These are phyloP conservation scores for Myathropa florea DNA, from an alignment of 2,888 invertebrate genomes.

Conservation along the genomic window DNA sequence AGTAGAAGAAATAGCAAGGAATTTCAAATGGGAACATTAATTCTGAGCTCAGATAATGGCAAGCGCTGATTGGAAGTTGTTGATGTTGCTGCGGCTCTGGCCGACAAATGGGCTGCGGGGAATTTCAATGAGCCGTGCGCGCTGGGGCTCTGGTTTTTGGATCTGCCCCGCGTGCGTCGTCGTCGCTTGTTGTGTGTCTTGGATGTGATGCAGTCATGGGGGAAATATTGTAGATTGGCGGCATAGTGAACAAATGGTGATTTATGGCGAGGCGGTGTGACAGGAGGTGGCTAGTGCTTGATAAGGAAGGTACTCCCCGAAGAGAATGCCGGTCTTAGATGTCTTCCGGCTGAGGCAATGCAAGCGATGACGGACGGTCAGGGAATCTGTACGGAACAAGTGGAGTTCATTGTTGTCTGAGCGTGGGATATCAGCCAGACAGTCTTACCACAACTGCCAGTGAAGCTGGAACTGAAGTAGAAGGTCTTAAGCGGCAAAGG, in stretches of 20 bases:
- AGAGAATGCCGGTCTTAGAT: background rate
- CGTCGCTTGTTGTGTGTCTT: background rate
- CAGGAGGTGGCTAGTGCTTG: background rate
- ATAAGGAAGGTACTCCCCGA: background rate
- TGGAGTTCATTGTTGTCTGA: too few relatives aligned
- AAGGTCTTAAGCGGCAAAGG: too few relatives aligned
- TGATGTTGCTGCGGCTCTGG: background rate
- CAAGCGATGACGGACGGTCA: too few relatives aligned
- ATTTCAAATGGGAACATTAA: conserved; percentile 42
- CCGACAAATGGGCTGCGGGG: conserved; percentile 35
- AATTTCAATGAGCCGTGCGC: conserved; percentile 32
- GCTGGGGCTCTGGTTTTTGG: conserved; percentile 9
- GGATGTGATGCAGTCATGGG: background rate
- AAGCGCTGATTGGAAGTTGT: conserved; percentile 42
- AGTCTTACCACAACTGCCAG: too few relatives aligned
- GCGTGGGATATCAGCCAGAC: too few relatives aligned
- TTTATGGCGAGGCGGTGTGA: background rate
- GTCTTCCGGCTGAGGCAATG: background rate
- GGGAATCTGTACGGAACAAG: too few relatives aligned
- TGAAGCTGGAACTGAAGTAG: too few relatives aligned
- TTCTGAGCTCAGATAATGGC: conserved; percentile 44
- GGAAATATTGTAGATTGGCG: background rate
- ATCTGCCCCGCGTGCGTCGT: conserved; percentile 13
- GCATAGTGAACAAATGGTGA: background rate
- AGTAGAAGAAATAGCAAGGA: conserved; percentile 32